phyloP scores from a whole-genome alignment of 2,888 invertebrate genomes.

The Spicauda simplicius region DNA sequence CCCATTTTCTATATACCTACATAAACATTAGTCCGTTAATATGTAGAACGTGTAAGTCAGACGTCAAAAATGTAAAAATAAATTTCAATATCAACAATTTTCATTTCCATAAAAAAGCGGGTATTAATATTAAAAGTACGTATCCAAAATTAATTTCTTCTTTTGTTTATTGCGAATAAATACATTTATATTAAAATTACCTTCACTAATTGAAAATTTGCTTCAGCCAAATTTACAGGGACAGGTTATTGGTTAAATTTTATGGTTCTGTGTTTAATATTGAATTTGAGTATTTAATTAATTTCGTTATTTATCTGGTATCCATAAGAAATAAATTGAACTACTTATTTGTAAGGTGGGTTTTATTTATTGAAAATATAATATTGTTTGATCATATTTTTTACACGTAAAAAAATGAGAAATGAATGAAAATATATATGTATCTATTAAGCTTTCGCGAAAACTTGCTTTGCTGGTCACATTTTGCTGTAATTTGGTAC shows the following conservation, averaged over 20 bases:
- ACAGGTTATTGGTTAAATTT: too few relatives aligned
- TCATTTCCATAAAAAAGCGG: neutral
- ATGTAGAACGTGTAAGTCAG: too few relatives aligned
- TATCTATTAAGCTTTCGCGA: too few relatives aligned
- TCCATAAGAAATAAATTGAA: neutral
- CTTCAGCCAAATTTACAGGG: neutral
- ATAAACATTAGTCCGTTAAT: too few relatives aligned
- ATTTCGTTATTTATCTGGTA: neutral
- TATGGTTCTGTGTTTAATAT: neutral
- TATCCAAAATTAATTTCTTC: constrained; percentile 3
- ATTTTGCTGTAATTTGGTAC: too few relatives aligned
- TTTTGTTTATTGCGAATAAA: constrained; percentile 11
- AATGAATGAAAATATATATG: too few relatives aligned
- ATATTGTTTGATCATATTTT: too few relatives aligned
- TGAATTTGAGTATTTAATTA: neutral
- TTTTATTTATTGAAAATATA: too few relatives aligned
- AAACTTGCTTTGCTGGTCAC: too few relatives aligned
- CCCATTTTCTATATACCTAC: too few relatives aligned
- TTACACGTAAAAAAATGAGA: too few relatives aligned
- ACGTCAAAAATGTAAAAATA: too few relatives aligned
- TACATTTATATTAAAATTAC: constrained; percentile 14
- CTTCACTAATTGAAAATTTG: constrained; percentile 6
- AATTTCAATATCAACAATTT: neutral
- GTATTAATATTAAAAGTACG: neutral
- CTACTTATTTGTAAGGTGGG: neutral